A percentile compares a stretch with the other conserved stretches of the same genome.
These are phyloP conservation scores for Lasaia peninsularis DNA, from an alignment of 1,140 invertebrate genomes.

Conservation along the genomic window DNA sequence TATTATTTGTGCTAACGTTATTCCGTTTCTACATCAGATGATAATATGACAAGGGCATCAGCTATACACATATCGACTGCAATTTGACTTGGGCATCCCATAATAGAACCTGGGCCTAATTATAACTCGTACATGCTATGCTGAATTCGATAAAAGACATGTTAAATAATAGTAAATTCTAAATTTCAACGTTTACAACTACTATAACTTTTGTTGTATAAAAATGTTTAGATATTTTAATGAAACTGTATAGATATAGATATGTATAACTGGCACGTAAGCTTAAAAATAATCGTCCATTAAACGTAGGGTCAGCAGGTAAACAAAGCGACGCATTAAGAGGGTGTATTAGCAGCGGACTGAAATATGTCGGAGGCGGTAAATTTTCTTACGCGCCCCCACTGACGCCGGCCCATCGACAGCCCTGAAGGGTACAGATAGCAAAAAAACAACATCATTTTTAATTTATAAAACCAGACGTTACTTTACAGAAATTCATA, in stretches of 20 bases:
- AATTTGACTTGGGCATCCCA: too few species aligned
- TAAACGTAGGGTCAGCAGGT: conserved; percentile 68
- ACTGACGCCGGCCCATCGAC: conserved; percentile 60
- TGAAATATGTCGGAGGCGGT: conserved; percentile 72
- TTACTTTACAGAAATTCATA: too few species aligned
- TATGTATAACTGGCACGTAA: conserved; percentile 13
- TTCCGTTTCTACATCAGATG: too few species aligned
- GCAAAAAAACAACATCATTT: conserved; percentile 34
- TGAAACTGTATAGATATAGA: neutral
- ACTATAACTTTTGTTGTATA: too few species aligned
- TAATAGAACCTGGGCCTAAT: too few species aligned
- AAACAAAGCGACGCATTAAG: conserved; percentile 73
- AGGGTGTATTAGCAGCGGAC: conserved; percentile 68
- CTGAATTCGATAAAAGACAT: too few species aligned
- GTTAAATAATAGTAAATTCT: neutral
- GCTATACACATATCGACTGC: too few species aligned
- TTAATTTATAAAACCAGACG: too few species aligned
- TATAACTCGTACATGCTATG: too few species aligned
- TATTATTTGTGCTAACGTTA: too few species aligned
- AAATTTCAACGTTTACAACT: too few species aligned
- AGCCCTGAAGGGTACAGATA: conserved; percentile 53
- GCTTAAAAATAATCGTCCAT: conserved; percentile 41
- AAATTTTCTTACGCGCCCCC: conserved; percentile 73
- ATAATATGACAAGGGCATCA: too few species aligned
- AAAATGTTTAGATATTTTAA: neutral